Evolutionary conservation across 1,140 invertebrate species (phyloP).

Genomic region (Lepidurus couesii): DNA sequence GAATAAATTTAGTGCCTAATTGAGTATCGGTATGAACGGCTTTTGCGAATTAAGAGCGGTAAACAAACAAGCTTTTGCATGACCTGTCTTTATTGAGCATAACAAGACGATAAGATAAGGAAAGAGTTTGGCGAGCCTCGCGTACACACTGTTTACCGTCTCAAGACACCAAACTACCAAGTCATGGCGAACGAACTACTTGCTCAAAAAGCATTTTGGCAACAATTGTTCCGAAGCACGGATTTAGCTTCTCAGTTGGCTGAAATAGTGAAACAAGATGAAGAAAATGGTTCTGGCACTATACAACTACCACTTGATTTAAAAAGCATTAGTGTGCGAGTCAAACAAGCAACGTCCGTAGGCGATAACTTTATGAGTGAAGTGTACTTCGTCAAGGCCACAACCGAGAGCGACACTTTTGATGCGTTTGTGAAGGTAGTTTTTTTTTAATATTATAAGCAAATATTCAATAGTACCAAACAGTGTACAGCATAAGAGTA

Average conservation of each 20-base stretch:
- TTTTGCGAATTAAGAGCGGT: too few species aligned
- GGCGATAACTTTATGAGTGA: conserved; percentile 36
- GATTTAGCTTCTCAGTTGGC: neutral
- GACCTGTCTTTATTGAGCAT: too few species aligned
- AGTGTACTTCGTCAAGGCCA: conserved; percentile 22
- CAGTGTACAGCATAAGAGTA: neutral
- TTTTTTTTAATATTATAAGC: neutral
- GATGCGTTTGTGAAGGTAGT: neutral
- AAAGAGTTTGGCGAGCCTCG: too few species aligned
- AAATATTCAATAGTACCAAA: neutral
- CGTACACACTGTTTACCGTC: too few species aligned
- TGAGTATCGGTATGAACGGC: too few species aligned
- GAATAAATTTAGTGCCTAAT: too few species aligned
- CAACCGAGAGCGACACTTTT: neutral
- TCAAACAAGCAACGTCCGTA: neutral
- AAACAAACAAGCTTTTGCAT: too few species aligned
- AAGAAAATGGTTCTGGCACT: neutral
- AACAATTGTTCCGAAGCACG: neutral
- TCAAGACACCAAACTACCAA: too few species aligned
- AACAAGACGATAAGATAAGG: too few species aligned
- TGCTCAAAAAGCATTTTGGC: neutral
- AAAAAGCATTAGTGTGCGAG: neutral
- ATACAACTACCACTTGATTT: neutral
- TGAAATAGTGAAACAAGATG: neutral
- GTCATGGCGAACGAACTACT: neutral